Percentiles rank a stretch among this genome's conserved stretches.
Evolutionary conservation across 1,140 invertebrate species (phyloP).

Genomic region (Euschistus heros): DNA sequence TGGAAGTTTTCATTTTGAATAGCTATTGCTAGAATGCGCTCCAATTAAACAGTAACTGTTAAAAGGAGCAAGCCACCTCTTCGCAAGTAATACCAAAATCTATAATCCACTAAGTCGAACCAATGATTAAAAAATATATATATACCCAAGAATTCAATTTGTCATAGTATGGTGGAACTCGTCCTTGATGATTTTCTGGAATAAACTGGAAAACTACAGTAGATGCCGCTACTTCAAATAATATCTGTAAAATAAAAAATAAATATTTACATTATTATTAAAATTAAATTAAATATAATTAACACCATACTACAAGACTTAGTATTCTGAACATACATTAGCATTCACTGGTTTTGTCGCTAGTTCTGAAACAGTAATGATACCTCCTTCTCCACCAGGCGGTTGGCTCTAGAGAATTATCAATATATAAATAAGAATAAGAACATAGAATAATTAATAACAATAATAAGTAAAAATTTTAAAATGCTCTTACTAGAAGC

Average conservation of each 20-base stretch:
- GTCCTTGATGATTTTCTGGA: constrained; percentile 43
- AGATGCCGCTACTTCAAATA: constrained; percentile 70
- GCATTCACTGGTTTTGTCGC: constrained; percentile 51
- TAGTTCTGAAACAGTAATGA: constrained; percentile 49
- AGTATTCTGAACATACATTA: constrained; percentile 39
- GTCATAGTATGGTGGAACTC: constrained; percentile 70
- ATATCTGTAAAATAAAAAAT: constrained; percentile 38
- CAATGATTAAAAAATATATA: constrained; percentile 15
- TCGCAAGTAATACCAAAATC: too few relatives aligned
- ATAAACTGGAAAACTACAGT: constrained; percentile 84
- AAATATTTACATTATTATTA: constrained; percentile 23
- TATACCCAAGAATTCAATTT: constrained; percentile 78
- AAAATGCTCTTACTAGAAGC: constrained; percentile 51
- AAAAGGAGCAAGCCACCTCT: too few relatives aligned
- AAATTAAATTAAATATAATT: constrained; percentile 16
- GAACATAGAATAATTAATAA: constrained; percentile 2
- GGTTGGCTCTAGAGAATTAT: constrained; percentile 49
- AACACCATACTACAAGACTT: background rate
- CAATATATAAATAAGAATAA: constrained; percentile 3
- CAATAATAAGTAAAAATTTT: constrained; percentile 17
- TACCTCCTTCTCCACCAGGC: constrained; percentile 55
- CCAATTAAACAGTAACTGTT: too few relatives aligned
- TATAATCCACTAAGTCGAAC: too few relatives aligned
- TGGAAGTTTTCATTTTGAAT: too few relatives aligned
- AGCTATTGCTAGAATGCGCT: too few relatives aligned